Evolutionary conservation across 1,140 invertebrate species (phyloP).

Genomic region (Ostrea edulis): DNA sequence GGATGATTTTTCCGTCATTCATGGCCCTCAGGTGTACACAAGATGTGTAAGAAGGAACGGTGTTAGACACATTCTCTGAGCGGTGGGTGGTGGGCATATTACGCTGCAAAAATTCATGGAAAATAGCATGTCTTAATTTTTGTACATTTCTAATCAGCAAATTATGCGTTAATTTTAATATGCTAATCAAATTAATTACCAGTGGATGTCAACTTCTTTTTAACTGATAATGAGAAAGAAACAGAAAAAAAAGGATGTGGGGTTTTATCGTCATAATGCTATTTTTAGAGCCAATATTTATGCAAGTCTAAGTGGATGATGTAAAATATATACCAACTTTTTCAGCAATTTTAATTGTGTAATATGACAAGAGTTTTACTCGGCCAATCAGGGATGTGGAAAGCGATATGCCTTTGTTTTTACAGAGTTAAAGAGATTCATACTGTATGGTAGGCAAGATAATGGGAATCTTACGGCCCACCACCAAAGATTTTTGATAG

Average conservation of each 20-base stretch:
- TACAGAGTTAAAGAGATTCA: slow-evolving; percentile 20
- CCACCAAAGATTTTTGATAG: slow-evolving; percentile 46
- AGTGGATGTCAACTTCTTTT: not conserved
- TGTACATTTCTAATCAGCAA: not conserved
- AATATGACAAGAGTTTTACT: slow-evolving; percentile 20
- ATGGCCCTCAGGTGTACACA: slow-evolving; percentile 20
- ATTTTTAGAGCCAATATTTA: slow-evolving; percentile 19
- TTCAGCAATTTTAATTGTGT: slow-evolving; percentile 3
- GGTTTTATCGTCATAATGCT: not conserved
- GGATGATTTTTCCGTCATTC: slow-evolving; percentile 15
- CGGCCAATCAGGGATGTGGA: slow-evolving; percentile 2
- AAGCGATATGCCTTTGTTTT: slow-evolving; percentile 26
- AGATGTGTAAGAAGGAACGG: slow-evolving; percentile 30
- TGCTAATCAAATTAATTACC: slow-evolving; percentile 29
- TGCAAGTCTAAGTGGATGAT: slow-evolving; percentile 18
- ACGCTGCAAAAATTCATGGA: not conserved
- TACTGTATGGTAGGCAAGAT: slow-evolving; percentile 28
- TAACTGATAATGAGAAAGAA: not conserved
- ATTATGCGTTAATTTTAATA: not conserved
- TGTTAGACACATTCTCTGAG: not conserved
- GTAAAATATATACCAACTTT: slow-evolving; percentile 4
- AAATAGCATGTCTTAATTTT: not conserved
- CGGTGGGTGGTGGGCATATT: slow-evolving; percentile 20
- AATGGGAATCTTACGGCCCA: slow-evolving; percentile 29
- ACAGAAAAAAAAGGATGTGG: not conserved